Evolutionary conservation across 2,113 vertebrate genomes (phyloP), one percentile per base, ranked within the genome.

Genomic region (Semicossyphus pulcher): DNA sequence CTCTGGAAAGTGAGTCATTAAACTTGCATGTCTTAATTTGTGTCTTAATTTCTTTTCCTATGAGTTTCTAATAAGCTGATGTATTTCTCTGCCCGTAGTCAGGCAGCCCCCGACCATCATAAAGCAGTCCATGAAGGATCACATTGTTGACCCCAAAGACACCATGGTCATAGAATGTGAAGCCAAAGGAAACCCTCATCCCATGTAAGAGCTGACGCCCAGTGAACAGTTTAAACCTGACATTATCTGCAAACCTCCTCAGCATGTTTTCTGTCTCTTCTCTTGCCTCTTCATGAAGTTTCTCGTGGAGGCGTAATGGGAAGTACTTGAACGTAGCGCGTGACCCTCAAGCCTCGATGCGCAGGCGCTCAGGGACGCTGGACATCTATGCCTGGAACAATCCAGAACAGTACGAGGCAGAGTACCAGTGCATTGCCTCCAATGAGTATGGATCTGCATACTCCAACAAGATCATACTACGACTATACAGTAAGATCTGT

Each of bases 121-220:
- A 86, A 98, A 96, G 82, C 96, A 99, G 92, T 98, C 97, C 0
- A 85, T 95, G 89, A 97, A 96, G 91, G 95, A 99, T 60, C 95
- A 98, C 71, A 97, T 99, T 31, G 97, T 98, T 44, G 97, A 99
- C 81, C 96, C 97, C 7, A 95, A 95, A 26, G 96, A 98, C 11
- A 96, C 96, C 72, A 98, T 99, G 88, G 84, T 95, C 76, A 96
- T 99, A 26, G 96, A 98, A 47, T 99, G 97, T 65, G 98, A 99
- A 83, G 98, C 93, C 36, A 97, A 96, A 81, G 98, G 98, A 73
- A 99, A 97, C 79, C 97, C 98, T 0, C 75, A 93, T 61, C 98
- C 98, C 73, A 96, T 80, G 98, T 99, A 91, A 94, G 96, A 80
- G 16, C 42, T 71, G 29, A 18, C 44, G 36, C 16, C 42, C 51